phyloP scores from a whole-genome alignment of 2,888 invertebrate species.

The Empis stercorea region DNA sequence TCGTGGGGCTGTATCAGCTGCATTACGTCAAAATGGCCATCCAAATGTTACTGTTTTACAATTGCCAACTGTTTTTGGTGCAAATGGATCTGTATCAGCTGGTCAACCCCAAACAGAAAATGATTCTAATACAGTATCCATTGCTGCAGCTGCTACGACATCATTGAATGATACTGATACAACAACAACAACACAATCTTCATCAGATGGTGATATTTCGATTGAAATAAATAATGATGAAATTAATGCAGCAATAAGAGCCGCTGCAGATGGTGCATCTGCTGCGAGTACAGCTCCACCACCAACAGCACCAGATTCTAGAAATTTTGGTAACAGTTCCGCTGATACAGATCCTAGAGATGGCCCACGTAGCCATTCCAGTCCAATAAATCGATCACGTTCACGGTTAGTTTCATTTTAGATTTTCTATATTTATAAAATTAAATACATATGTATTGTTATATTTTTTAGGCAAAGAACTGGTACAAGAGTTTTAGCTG shows the following conservation, averaged over 20 bases:
- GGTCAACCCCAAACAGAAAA: not conserved
- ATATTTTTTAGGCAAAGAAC: conserved; percentile 27
- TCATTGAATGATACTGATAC: conserved; percentile 10
- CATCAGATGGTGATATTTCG: conserved; percentile 3
- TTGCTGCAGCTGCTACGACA: conserved; percentile 26
- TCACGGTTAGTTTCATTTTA: too few relatives aligned
- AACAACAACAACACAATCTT: conserved; percentile 1
- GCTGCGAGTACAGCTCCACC: not conserved
- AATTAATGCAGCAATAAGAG: not conserved
- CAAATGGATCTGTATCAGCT: conserved; percentile 16
- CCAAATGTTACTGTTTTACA: conserved; percentile 34
- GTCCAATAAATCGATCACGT: not conserved
- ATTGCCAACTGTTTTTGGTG: conserved; percentile 28
- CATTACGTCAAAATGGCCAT: conserved; percentile 28
- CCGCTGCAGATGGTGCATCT: not conserved
- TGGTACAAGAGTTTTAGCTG: conserved; percentile 29
- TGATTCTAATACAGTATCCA: conserved; percentile 9
- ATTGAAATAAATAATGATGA: conserved; percentile 8
- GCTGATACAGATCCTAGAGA: not conserved
- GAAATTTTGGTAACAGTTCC: not conserved
- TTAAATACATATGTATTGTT: too few relatives aligned
- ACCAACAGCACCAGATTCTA: not conserved
- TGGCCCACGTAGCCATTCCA: not conserved
- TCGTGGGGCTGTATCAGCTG: conserved; percentile 35
- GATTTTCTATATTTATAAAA: not conserved